Evolutionary conservation across 92 coral and sea anemone genomes (phyloP), one percentile per base, ranked within the genome.

Genomic region (Virgularia gustaviana): DNA sequence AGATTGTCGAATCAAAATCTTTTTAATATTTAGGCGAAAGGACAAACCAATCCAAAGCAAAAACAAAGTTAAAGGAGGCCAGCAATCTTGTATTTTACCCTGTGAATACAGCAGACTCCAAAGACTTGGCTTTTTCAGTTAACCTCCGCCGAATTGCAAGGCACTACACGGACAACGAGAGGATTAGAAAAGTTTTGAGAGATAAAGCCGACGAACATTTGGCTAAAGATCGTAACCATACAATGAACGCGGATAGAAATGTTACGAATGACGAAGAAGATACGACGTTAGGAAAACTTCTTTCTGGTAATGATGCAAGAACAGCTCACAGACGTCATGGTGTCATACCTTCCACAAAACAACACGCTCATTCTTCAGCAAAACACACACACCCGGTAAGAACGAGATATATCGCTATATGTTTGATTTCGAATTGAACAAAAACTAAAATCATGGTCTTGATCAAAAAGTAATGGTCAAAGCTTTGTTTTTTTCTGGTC

Each of bases 91-190:
- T 65, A 25, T 65, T 65, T 20, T 65, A 65, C 32, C 72, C 72
- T 22, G 58, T 52, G 58, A 33, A 52, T n/a, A 39, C 72, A 4
- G 72, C 25, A 11, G 30, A 28, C 36, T 18, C 55, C 2, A 18
- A 28, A 18, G 72, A 65, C 18, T 37, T 65, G 34, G 72, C 72
- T 20, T 65, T 65, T 20, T 65, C 72, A 20, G 72, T 65, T 2
- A 65, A 65, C n/a, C 72, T 65, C 10, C 49, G 72, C 23, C 41
- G 44, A 1, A 65, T 65, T 36, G 72, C 72, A 0, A 23, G 51
- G 9, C 72, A 65, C 29, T 65, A 65, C n/a, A 22, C 51, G 16
- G 35, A 65, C 34, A 33, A 65, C 38, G 72, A 65, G 20, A 65
- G 31, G 6, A 49, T 65, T 1, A 41, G 38, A 41, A 41, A 30